Percentiles rank a stretch among this genome's conserved stretches.
Evolutionary conservation across 2,888 invertebrate genomes (phyloP).

Genomic region (Doris montereyensis): DNA sequence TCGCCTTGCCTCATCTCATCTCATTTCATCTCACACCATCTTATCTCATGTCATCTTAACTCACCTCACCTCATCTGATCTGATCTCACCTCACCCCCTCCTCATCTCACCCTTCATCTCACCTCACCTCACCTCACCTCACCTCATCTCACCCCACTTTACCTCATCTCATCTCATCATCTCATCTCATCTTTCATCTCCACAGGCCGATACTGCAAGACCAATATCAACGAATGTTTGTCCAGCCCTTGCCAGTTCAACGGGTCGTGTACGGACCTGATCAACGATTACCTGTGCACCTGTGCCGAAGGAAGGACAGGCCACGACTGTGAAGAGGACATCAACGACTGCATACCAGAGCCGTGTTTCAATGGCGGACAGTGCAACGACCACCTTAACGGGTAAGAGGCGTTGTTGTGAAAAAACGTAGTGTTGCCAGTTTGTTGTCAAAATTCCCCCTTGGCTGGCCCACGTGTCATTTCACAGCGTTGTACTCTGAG

Average conservation of each 20-base stretch:
- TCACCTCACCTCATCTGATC: too few species aligned
- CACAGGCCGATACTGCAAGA: conserved; percentile 77
- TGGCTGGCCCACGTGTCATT: too few species aligned
- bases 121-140: neutral
- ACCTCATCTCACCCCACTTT: neutral
- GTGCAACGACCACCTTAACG: conserved; percentile 62
- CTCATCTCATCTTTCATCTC: too few species aligned
- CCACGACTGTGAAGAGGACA: conserved; percentile 54
- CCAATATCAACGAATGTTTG: conserved; percentile 64
- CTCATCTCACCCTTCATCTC: neutral
- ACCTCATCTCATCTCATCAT: neutral
- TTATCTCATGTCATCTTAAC: too few species aligned
- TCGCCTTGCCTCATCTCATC: too few species aligned
- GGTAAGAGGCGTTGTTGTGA: conserved; percentile 44
- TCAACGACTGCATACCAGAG: conserved; percentile 54
- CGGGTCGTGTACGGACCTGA: conserved; percentile 56
- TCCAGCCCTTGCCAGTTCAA: conserved; percentile 51
- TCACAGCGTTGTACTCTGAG: too few species aligned
- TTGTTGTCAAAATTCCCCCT: too few species aligned
- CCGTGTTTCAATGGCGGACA: conserved; percentile 56
- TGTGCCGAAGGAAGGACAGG: conserved; percentile 62
- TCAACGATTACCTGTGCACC: conserved; percentile 53
- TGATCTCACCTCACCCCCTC: neutral
- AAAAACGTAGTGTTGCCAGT: too few species aligned
- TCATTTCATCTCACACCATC: too few species aligned